Base-by-base conservation (phyloP, 1,140 invertebrate species). In the Potamilus streckersoni region DNA sequence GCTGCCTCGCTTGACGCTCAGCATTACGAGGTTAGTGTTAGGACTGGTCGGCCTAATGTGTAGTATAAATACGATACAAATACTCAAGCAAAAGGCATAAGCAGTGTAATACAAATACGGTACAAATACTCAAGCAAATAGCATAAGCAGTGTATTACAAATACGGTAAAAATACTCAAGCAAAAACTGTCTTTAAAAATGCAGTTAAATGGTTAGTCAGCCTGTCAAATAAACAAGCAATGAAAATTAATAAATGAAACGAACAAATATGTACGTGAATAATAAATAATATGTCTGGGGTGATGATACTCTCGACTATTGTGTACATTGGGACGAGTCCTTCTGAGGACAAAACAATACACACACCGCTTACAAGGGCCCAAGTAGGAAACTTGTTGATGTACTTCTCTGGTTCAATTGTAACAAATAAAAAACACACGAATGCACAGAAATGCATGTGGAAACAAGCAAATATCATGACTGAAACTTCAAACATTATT, bases 311-410 rank as follows among this genome's bases (percentile, higher is more conserved):
- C 72, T 94, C 90, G 87, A 95, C 97, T 71, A 97, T 88, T 93
- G 96, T 96, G 88, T 98, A 98, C 1, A 93, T 93, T 60, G 98
- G 98, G 88, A 99, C 98, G 86, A 97, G 97, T 19, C 98, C 27
- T 27, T 1, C 27, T 27, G 98, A 99, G 0, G 97, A 97, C 14
- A 99, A 90, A 0, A 97, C 97, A 66, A 98, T 95, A 79, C 97
- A 93, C 94, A 96, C 98, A 16, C 98, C 98, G 81, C 99, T 94
- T 0, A 94, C 92, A 88, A 99, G 96, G 49, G 96, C 95, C 97
- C 97, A 98, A 92, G 94, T 94, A 2, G 98, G 98, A 90, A 97
- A 99, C 27, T 27, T 2, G 27, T 27, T 27, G 27, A 27, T 27
- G 2, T 27, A 27, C 27, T 27, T 27, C 27, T 2, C 27, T 2